Evolutionary conservation across 2,113 vertebrate genomes (phyloP).

Genomic region (Pandion haliaetus): DNA sequence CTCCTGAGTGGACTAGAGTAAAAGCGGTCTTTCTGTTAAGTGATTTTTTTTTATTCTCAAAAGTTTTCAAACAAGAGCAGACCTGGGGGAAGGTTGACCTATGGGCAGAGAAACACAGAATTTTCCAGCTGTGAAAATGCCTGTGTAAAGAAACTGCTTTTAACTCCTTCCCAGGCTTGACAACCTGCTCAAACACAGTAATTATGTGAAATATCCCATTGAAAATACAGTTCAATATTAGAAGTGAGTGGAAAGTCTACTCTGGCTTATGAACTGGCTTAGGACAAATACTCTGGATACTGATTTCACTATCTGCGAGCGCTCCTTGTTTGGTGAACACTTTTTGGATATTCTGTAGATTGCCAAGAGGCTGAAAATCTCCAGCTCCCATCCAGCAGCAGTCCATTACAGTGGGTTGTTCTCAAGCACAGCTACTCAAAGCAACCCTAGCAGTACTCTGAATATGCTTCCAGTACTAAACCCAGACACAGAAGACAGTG

Average conservation of each 20-base stretch:
- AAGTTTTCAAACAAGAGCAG: neutral
- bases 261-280: neutral
- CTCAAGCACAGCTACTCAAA: neutral
- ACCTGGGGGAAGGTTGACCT: neutral
- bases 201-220: neutral
- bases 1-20: neutral
- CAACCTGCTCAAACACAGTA: neutral
- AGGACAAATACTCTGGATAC: neutral
- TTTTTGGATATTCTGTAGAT: neutral
- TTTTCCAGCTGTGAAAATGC: neutral
- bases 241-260: neutral
- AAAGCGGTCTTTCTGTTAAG: neutral
- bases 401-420: neutral
- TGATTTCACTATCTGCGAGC: neutral
- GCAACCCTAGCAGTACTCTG: neutral
- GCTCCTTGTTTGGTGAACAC: neutral
- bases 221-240: neutral
- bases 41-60: neutral
- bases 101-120: neutral
- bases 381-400: neutral
- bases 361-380: neutral
- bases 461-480: neutral
- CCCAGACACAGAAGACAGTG: neutral
- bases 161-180: neutral
- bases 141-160: neutral